These are phyloP conservation scores for Zygaena filipendulae DNA, from an alignment of 2,888 invertebrate species.

Conservation along the genomic window DNA sequence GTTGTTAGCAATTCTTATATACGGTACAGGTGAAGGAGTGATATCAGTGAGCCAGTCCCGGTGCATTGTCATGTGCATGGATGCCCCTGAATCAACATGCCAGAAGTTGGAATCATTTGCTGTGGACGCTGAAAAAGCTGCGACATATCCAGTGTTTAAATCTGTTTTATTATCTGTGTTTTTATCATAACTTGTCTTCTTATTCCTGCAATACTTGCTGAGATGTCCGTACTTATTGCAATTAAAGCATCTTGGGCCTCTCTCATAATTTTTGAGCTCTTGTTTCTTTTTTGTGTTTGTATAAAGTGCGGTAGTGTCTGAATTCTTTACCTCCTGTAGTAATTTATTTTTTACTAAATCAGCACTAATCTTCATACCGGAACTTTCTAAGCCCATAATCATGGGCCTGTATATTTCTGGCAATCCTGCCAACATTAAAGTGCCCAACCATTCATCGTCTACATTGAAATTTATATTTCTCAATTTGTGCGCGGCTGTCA, in stretches of 20 bases:
- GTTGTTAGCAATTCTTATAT: constrained; percentile 15
- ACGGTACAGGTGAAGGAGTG: constrained; percentile 12
- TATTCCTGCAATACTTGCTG: constrained; percentile 9
- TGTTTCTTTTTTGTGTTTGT: too few relatives aligned
- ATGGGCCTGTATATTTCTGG: constrained; percentile 13
- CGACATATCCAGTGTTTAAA: background rate
- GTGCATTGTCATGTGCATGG: constrained; percentile 19
- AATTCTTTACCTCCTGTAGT: constrained; percentile 11
- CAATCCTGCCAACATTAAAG: constrained; percentile 15
- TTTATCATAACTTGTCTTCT: too few relatives aligned
- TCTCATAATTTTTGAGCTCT: constrained; percentile 1
- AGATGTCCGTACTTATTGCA: constrained; percentile 13
- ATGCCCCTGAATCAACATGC: constrained; percentile 28
- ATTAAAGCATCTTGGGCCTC: constrained; percentile 6
- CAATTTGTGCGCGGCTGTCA: constrained; percentile 11
- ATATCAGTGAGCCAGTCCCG: constrained; percentile 14
- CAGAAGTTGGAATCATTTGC: constrained; percentile 5
- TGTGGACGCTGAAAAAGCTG: background rate
- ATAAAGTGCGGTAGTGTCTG: constrained; percentile 11
- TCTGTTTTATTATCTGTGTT: constrained; percentile 3
- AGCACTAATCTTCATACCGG: constrained; percentile 12
- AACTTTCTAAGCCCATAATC: constrained; percentile 11
- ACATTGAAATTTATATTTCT: constrained; percentile 13
- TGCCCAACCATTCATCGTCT: constrained; percentile 15
- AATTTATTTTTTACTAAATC: constrained; percentile 13